These are phyloP conservation scores for Xylophagus ater DNA, from an alignment of 2,888 invertebrate genomes.

Conservation along the genomic window DNA sequence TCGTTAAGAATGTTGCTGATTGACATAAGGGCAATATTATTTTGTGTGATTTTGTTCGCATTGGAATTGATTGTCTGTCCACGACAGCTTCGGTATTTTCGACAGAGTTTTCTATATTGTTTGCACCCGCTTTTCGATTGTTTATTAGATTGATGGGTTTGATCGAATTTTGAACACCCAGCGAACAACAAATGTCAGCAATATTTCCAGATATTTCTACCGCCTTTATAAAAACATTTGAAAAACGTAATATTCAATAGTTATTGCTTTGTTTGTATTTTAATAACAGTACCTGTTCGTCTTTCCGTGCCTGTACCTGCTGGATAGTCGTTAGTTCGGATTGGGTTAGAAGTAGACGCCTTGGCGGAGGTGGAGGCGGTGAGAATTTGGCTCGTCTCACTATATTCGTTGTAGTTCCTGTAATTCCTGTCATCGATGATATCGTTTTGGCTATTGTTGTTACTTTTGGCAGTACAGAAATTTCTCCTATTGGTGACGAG, in stretches of 20 bases:
- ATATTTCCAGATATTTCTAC: slow-evolving; percentile 32
- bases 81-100: slow-evolving; percentile 23
- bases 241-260: no score
- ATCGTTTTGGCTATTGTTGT: slow-evolving; percentile 38
- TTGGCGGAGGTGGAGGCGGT: slow-evolving; percentile 36
- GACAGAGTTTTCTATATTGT: slow-evolving; percentile 23
- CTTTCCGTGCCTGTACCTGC: neutral
- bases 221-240: neutral
- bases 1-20: slow-evolving; percentile 1
- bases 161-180: slow-evolving; percentile 28
- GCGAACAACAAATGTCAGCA: slow-evolving; percentile 43
- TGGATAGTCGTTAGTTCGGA: slow-evolving; percentile 8
- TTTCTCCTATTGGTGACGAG: no score
- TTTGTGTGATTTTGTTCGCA: no score
- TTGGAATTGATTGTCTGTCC: slow-evolving; percentile 31
- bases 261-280: no score
- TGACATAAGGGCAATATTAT: slow-evolving; percentile 25
- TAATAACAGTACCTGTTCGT: no score
- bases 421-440: slow-evolving; percentile 30
- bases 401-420: slow-evolving; percentile 41
- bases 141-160: slow-evolving; percentile 4
- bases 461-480: slow-evolving; percentile 18
- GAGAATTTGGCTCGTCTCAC: slow-evolving; percentile 21
- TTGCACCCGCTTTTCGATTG: slow-evolving; percentile 32
- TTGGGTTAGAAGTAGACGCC: slow-evolving; percentile 33